These are phyloP conservation scores for Tenualosa thibaudeaui DNA, from an alignment of 2,797 vertebrate genomes.

Conservation along the genomic window DNA sequence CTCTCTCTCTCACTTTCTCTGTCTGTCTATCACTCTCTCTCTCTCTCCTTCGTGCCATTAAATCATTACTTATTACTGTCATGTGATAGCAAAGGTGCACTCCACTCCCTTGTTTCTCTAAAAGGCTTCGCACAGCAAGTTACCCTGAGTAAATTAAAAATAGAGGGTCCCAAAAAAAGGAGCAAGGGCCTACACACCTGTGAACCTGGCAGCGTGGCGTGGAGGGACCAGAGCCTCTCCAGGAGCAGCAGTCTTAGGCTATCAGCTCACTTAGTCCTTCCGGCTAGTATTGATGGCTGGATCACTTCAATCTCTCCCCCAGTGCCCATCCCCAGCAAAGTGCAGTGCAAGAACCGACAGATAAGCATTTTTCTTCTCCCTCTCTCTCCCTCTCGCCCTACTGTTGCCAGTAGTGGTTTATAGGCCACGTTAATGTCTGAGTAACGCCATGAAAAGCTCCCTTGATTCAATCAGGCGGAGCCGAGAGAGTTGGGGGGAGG, in stretches of 20 bases:
- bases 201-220: background rate
- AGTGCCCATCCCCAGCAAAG: conserved; percentile 67
- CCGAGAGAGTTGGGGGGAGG: conserved; percentile 42
- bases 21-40: background rate
- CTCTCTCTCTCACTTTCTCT: background rate
- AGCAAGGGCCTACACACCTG: conserved; percentile 45
- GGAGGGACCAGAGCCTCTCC: background rate
- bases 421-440: conserved; percentile 67
- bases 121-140: conserved; percentile 51
- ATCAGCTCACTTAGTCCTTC: conserved; percentile 53
- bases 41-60: background rate
- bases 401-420: conserved; percentile 70
- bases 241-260: background rate
- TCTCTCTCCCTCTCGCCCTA: conserved; percentile 27
- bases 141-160: conserved; percentile 52
- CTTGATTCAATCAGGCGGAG: conserved; percentile 68
- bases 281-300: conserved; percentile 69
- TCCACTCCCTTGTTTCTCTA: background rate
- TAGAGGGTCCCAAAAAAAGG: conserved; percentile 48
- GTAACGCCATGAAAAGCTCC: conserved; percentile 60
- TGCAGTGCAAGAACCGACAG: conserved; percentile 65
- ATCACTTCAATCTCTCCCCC: conserved; percentile 64
- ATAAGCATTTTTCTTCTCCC: conserved; percentile 62
- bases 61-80: conserved; percentile 9
- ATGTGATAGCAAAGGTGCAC: background rate